Conservation (phyloP, 2,888 invertebrate genomes). For the Hermodice carunculata region DNA sequence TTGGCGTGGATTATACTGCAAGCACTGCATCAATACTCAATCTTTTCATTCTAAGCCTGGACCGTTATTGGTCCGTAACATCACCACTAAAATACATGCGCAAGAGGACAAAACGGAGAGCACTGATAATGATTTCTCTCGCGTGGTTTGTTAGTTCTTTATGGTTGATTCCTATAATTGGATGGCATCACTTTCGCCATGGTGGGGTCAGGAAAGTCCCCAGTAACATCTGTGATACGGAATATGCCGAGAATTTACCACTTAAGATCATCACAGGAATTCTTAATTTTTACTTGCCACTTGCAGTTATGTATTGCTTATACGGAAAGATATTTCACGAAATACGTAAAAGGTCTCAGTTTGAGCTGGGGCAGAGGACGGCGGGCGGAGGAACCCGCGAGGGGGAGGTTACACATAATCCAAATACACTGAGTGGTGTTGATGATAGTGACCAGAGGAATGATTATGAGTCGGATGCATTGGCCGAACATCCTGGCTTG, state of each 20-base stretch:
- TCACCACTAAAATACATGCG: constrained; percentile 72
- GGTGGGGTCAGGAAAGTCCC: constrained; percentile 59
- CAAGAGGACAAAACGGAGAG: constrained; percentile 71
- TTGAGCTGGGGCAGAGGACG: constrained; percentile 64
- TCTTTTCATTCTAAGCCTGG: constrained; percentile 71
- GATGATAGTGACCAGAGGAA: constrained; percentile 41
- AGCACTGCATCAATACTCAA: constrained; percentile 75
- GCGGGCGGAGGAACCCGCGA: constrained; percentile 31
- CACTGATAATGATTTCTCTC: constrained; percentile 71
- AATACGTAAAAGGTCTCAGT: constrained; percentile 70
- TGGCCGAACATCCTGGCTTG: neutral
- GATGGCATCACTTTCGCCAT: constrained; percentile 70
- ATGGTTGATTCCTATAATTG: constrained; percentile 72
- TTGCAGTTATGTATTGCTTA: constrained; percentile 71
- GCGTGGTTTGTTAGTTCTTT: constrained; percentile 71
- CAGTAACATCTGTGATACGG: constrained; percentile 71
- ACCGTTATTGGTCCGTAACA: constrained; percentile 73
- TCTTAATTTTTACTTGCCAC: constrained; percentile 73
- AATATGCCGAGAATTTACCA: constrained; percentile 71
- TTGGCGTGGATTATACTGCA: constrained; percentile 75
- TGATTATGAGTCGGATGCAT: too few species aligned
- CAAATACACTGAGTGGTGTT: constrained; percentile 13
- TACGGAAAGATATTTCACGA: constrained; percentile 72
- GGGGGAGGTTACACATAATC: neutral
- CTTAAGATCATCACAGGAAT: constrained; percentile 72